Percentiles rank a stretch among this genome's conserved stretches.
phyloP scores from a whole-genome alignment of 1,140 invertebrate species.

The Pseudachorutes palmiensis region DNA sequence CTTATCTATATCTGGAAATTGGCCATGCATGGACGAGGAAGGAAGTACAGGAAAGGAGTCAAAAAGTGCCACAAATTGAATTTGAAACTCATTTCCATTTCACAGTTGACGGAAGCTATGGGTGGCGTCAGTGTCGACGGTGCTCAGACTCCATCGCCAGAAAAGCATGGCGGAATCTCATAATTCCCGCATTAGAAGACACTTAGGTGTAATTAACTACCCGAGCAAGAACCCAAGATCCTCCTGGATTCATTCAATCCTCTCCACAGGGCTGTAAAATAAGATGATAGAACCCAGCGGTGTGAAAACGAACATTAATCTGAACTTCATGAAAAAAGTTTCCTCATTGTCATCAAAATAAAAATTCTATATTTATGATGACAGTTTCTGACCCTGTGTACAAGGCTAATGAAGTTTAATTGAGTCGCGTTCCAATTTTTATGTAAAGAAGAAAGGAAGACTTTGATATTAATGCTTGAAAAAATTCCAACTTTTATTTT shows the following conservation, averaged over 20 bases:
- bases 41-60: slow-evolving; percentile 9
- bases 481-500: too few relatives aligned
- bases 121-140: neutral
- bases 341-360: neutral
- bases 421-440: neutral
- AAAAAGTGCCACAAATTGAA: slow-evolving; percentile 2
- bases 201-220: neutral
- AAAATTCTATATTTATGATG: neutral
- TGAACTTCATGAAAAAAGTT: neutral
- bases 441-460: too few relatives aligned
- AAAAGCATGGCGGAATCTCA: neutral
- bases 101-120: neutral
- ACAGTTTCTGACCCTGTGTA: neutral
- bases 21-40: neutral
- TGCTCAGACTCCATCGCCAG: neutral
- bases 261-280: neutral
- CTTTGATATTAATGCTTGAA: too few relatives aligned
- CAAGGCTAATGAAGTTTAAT: neutral
- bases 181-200: neutral
- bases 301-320: neutral
- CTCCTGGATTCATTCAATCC: too few relatives aligned
- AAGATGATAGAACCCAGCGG: neutral
- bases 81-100: slow-evolving; percentile 8
- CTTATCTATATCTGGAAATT: neutral
- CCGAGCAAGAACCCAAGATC: too few relatives aligned